These are phyloP conservation scores for Cyprinella venusta DNA, from an alignment of 2,797 vertebrate genomes.

Conservation along the genomic window DNA sequence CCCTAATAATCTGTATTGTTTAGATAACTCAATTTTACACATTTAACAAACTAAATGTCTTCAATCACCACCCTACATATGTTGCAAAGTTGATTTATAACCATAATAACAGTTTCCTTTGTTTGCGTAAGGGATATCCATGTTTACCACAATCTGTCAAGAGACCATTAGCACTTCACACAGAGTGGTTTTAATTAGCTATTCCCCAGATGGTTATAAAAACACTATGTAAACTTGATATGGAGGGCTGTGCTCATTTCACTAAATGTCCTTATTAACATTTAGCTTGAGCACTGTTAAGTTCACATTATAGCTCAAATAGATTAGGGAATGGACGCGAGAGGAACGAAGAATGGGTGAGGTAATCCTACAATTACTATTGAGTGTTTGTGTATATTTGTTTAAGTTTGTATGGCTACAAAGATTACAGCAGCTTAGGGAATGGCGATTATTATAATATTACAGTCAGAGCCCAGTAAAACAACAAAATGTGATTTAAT, in stretches of 20 bases:
- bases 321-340: constrained; percentile 16
- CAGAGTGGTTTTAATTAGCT: constrained; percentile 60
- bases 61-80: constrained; percentile 39
- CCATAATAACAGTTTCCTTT: constrained; percentile 54
- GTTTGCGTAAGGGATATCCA: constrained; percentile 51
- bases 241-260: constrained; percentile 41
- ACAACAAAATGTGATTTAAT: constrained; percentile 57
- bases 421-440: constrained; percentile 51
- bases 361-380: constrained; percentile 40
- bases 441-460: constrained; percentile 44
- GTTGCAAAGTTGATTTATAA: constrained; percentile 43
- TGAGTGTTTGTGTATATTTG: constrained; percentile 48
- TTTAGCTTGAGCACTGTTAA: constrained; percentile 37
- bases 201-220: constrained; percentile 45
- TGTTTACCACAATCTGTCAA: constrained; percentile 56
- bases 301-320: constrained; percentile 32
- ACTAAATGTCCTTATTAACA: constrained; percentile 53
- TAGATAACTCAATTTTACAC: not conserved
- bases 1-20: not conserved
- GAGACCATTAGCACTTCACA: constrained; percentile 53
- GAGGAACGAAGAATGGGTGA: constrained; percentile 16
- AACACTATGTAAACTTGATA: constrained; percentile 46
- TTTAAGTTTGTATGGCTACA: constrained; percentile 54
- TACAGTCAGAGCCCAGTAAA: constrained; percentile 62
- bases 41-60: constrained; percentile 1